phyloP scores from a whole-genome alignment of 1,140 invertebrate species.

The Lasioglossum albipes region DNA sequence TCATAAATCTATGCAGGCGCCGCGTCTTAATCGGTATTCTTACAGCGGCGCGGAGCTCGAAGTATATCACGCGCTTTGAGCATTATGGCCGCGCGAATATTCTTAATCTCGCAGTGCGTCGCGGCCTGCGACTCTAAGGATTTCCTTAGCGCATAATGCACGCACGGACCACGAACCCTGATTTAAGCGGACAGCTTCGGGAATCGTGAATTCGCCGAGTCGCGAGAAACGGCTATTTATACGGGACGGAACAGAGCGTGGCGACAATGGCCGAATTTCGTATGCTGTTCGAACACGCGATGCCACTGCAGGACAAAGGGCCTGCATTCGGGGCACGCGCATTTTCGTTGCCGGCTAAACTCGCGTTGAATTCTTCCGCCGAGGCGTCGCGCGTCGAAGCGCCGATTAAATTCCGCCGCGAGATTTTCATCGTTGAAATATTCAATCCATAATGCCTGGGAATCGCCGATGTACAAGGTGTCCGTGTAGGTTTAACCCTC shows the following conservation, averaged over 20 bases:
- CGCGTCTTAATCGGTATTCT: constrained; percentile 28
- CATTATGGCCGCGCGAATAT: constrained; percentile 14
- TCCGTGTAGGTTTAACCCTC: too few relatives aligned
- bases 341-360: constrained; percentile 12
- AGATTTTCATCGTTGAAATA: background rate
- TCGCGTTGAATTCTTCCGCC: constrained; percentile 12
- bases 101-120: constrained; percentile 3
- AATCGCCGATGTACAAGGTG: too few relatives aligned
- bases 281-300: constrained; percentile 21
- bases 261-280: constrained; percentile 52
- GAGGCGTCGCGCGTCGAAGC: background rate
- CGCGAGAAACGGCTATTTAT: constrained; percentile 30
- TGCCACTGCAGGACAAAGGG: background rate
- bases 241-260: constrained; percentile 20
- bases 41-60: background rate
- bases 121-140: constrained; percentile 3
- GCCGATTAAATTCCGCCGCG: constrained; percentile 2
- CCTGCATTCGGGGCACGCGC: constrained; percentile 29
- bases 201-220: constrained; percentile 25
- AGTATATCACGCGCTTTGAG: constrained; percentile 15
- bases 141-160: constrained; percentile 9
- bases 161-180: background rate
- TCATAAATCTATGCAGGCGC: too few relatives aligned
- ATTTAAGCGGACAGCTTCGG: constrained; percentile 27
- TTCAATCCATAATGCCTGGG: background rate